These are phyloP conservation scores for Heliconius eleuchia DNA, from an alignment of 1,140 invertebrate genomes.

Conservation along the genomic window DNA sequence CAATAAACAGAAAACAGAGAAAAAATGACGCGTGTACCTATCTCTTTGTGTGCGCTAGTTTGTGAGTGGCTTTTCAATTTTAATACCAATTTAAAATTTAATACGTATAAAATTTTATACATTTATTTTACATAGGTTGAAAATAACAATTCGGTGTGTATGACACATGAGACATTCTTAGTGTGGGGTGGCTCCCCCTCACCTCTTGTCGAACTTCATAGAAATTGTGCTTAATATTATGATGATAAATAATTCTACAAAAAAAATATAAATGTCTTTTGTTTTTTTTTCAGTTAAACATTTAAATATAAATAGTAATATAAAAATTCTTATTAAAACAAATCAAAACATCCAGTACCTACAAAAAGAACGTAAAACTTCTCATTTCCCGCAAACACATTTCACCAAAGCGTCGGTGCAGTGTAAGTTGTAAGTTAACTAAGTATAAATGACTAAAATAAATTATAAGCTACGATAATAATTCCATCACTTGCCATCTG, in stretches of 20 bases:
- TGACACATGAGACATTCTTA: too few relatives aligned
- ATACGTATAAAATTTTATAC: neutral
- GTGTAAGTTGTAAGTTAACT: slow-evolving; percentile 8
- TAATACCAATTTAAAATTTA: neutral
- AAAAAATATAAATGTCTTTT: too few relatives aligned
- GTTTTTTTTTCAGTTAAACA: too few relatives aligned
- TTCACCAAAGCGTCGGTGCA: neutral
- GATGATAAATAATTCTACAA: too few relatives aligned
- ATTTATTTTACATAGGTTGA: too few relatives aligned
- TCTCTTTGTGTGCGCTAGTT: neutral
- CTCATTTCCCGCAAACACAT: neutral
- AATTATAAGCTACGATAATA: slow-evolving; percentile 54
- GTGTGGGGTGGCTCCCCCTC: too few relatives aligned
- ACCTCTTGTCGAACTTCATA: too few relatives aligned
- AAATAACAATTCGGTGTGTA: too few relatives aligned
- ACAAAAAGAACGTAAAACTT: neutral
- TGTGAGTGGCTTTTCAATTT: neutral
- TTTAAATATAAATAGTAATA: neutral
- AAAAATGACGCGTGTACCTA: neutral
- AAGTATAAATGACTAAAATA: slow-evolving; percentile 19
- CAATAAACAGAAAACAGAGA: slow-evolving; percentile 13
- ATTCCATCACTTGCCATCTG: slow-evolving; percentile 62
- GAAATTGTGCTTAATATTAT: too few relatives aligned
- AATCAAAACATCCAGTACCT: neutral
- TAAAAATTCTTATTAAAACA: neutral